These are phyloP conservation scores for Ciconia boyciana DNA, from an alignment of 2,113 vertebrate genomes.

Conservation along the genomic window DNA sequence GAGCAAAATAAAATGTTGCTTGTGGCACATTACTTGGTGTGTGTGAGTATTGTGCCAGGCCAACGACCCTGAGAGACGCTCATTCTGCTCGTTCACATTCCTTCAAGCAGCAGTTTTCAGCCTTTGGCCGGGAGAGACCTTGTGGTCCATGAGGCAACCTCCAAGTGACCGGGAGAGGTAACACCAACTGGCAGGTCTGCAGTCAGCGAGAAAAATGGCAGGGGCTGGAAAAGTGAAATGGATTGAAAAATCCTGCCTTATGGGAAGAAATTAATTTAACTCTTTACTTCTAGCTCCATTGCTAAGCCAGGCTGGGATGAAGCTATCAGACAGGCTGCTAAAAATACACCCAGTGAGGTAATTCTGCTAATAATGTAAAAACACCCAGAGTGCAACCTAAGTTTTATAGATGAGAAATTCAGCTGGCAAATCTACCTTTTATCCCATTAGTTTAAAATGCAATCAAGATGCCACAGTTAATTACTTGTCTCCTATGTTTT, in stretches of 20 bases:
- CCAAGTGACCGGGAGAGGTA: neutral
- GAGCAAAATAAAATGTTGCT: neutral
- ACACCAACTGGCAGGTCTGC: neutral
- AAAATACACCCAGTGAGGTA: neutral
- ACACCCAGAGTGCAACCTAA: neutral
- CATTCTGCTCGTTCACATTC: neutral
- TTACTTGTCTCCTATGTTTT: rapidly evolving
- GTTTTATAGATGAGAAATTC: neutral
- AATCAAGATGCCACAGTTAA: neutral
- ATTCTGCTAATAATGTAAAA: neutral
- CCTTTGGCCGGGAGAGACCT: neutral
- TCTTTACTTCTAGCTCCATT: neutral
- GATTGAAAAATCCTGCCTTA: neutral
- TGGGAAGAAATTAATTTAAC: neutral
- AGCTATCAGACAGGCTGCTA: neutral
- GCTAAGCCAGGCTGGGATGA: neutral
- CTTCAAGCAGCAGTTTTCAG: neutral
- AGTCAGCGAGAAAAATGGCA: neutral
- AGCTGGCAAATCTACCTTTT: neutral
- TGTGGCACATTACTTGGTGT: neutral
- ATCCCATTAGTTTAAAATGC: neutral
- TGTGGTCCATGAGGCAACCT: neutral
- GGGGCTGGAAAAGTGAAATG: neutral
- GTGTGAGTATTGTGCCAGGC: neutral
- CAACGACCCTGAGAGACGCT: neutral